Base-by-base conservation (phyloP, 2,113 vertebrate species). In the human region DNA sequence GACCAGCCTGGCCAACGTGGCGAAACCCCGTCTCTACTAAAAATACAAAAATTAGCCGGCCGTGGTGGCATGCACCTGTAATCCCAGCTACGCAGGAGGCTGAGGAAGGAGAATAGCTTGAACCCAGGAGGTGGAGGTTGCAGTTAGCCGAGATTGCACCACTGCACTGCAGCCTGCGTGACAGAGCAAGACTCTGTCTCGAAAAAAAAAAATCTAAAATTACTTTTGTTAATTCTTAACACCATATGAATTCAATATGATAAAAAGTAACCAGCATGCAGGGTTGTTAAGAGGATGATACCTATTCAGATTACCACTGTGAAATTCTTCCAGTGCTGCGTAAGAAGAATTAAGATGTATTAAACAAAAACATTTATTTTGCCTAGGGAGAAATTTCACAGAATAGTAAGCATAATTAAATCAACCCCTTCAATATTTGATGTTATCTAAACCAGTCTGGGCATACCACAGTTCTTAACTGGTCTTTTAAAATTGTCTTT, bases 401-500 rank as follows among this genome's bases (percentile, higher is more conserved):
- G 68, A 90, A 66, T 20, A 59, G 55, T 76, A 59, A 76, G 35
- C 61, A 32, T 76, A 11, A 81, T 96, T 96, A 90, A 95, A 79
- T 97, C 84, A 89, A 95, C 75, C 43, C 16, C 94, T 95, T 91
- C 95, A 94, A 68, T 73, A 61, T 87, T 93, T 95, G 48, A 83
- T 94, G 75, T 80, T n/a, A 75, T 70, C 90, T 97, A 76, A 98
- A 64, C 25, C 59, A 89, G 14, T 57, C 50, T 94, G 55, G 90
- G 43, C 66, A 64, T 90, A 70, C 64, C 83, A 96, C 95, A 89
- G 9, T 59, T 93, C 64, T 82, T 94, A 97, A 96, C 73, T 94
- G 25, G 30, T 64, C 27, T 40, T 97, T 87, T 93, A 72, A 92
- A 76, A 93, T 48, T 11, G 70, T 94, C 97, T 98, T 97, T 32